A percentile compares a stretch with the other conserved stretches of the same genome.
Evolutionary conservation across 1,140 invertebrate genomes (phyloP).

Genomic region (Zaprionus tsacasi): DNA sequence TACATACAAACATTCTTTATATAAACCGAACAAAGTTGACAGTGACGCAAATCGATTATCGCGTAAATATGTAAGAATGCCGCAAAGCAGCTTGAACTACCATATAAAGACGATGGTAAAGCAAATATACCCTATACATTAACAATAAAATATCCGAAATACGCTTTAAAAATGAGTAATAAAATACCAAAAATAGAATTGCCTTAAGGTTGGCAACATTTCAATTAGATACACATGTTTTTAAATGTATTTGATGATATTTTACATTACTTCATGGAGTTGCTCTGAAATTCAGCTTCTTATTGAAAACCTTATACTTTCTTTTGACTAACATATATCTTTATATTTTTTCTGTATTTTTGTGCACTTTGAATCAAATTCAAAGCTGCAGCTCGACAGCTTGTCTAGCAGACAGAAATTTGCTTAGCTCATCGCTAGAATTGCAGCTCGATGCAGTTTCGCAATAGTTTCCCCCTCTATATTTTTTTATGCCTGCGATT

Average conservation of each 20-base stretch:
- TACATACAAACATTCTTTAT: constrained; percentile 15
- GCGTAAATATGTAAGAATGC: constrained; percentile 19
- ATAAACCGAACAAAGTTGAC: background rate
- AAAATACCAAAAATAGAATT: constrained; percentile 1
- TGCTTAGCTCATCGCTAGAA: constrained; percentile 4
- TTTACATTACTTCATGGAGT: background rate
- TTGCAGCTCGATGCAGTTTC: background rate
- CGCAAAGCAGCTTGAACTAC: constrained; percentile 18
- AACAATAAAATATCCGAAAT: constrained; percentile 7
- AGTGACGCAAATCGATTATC: constrained; percentile 43
- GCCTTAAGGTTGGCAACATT: background rate
- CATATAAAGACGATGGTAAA: background rate
- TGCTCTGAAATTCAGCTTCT: no score
- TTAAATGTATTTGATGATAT: background rate
- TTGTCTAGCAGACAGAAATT: background rate
- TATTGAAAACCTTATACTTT: no score
- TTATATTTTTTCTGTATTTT: no score
- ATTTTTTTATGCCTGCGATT: constrained; percentile 12
- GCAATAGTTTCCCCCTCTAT: background rate
- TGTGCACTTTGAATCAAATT: background rate
- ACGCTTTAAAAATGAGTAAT: background rate
- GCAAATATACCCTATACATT: background rate
- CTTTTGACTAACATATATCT: no score
- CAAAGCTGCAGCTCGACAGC: background rate
- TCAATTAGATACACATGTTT: background rate